These are phyloP conservation scores for Phoenoteleia sp. DNA, from an alignment of 2,888 invertebrate genomes.

Conservation along the genomic window DNA sequence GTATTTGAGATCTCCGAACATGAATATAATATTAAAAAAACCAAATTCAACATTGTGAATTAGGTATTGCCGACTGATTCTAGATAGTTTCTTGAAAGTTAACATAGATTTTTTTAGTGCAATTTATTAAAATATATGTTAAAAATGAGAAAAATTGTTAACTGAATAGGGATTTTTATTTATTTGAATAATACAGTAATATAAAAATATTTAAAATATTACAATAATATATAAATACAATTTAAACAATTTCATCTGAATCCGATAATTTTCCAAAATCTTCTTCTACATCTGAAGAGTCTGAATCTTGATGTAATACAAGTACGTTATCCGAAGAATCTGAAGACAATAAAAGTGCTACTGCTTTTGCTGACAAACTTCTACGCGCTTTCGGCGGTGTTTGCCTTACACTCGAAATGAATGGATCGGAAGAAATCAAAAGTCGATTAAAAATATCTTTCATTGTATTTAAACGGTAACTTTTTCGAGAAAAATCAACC, in stretches of 20 bases:
- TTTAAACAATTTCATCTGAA: not conserved
- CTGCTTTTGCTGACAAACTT: conserved; percentile 18
- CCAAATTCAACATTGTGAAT: not conserved
- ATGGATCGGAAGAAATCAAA: conserved; percentile 31
- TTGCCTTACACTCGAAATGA: conserved; percentile 34
- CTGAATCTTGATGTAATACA: not conserved
- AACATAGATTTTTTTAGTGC: not conserved
- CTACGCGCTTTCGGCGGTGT: conserved; percentile 16
- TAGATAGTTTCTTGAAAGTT: not conserved
- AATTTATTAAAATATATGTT: not conserved
- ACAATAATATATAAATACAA: too few species aligned
- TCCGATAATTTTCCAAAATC: not conserved
- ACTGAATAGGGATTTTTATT: not conserved
- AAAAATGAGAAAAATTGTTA: not conserved
- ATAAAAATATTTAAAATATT: too few species aligned
- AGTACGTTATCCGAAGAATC: not conserved
- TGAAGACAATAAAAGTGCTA: not conserved
- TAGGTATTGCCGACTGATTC: not conserved
- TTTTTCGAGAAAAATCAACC: not conserved
- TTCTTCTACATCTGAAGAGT: not conserved
- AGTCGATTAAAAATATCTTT: conserved; percentile 23
- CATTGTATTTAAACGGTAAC: conserved; percentile 19
- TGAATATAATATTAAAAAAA: not conserved
- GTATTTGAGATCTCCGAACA: not conserved
- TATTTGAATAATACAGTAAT: too few species aligned